Evolutionary conservation across 2,888 invertebrate genomes (phyloP).

Genomic region (Plutella xylostella): DNA sequence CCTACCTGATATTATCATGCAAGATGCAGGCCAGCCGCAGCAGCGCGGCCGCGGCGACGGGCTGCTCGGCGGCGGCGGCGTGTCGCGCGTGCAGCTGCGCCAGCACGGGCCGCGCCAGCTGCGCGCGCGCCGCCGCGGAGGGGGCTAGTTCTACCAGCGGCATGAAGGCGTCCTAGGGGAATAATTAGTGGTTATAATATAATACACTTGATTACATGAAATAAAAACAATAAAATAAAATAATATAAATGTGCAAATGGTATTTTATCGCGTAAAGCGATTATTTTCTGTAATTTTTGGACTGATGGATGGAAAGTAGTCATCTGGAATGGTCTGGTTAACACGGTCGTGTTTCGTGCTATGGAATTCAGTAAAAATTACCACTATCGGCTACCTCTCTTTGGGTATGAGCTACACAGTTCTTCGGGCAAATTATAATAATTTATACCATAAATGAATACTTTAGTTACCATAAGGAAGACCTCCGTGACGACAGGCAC

Average conservation of each 20-base stretch:
- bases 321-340: too few species aligned
- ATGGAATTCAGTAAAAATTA: not conserved
- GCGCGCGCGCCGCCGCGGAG: constrained; percentile 83
- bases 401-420: too few species aligned
- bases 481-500: constrained; percentile 83
- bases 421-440: too few species aligned
- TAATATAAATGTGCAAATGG: not conserved
- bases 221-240: not conserved
- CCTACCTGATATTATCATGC: constrained; percentile 93
- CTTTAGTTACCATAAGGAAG: constrained; percentile 79
- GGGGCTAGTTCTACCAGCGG: constrained; percentile 92
- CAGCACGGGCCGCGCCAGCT: constrained; percentile 86
- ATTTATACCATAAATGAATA: too few species aligned
- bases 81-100: constrained; percentile 68
- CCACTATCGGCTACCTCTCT: too few species aligned
- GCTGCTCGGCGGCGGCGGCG: constrained; percentile 76
- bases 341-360: not conserved
- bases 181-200: not conserved
- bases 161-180: constrained; percentile 84
- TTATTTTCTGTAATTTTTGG: too few species aligned
- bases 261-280: too few species aligned
- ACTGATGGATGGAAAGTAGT: too few species aligned
- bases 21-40: constrained; percentile 90
- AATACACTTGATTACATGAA: not conserved
- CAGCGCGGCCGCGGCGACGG: constrained; percentile 87